Base-by-base conservation (phyloP, 2,888 invertebrate species). In the Sarcophaga rosellei region DNA sequence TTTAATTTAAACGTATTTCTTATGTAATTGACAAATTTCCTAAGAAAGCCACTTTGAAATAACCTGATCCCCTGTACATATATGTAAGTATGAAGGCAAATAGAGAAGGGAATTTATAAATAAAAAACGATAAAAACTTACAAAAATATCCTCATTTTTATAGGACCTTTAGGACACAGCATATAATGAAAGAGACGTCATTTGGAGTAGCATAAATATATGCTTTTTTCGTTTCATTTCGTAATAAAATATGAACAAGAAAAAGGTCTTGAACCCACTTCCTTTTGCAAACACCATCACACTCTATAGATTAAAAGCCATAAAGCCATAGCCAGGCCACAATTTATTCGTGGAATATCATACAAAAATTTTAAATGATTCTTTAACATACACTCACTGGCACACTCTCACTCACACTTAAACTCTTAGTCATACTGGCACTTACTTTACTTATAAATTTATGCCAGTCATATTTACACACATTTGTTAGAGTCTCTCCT, bases 281-380 rank as follows among this genome's bases (percentile, higher is more conserved):
- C 87, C 87, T 76, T 81, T 80, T 20, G 69, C 66, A 59, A 74
- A 79, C 53, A 35, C 35, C 35, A 35, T 35, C 35, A 79, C 6
- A 66, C 17, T 72, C 61, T 70, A 77, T 21, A 59, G 53, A 53
- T 53, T 53, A 53, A 35, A 53, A 53, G 53, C 53, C 17, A 53
- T 15, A 53, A 53, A 53, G 53, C 53, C 53, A 53, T 53, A 53
- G 12, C 4, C 12, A 17, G 53, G 53, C 17, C 12, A 53, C 53
- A 53, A 53, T 12, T 53, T 79, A 84, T 84, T 84, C 84, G 47
- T 65, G 75, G 70, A 84, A 84, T 72, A 90, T 90, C 91, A 89
- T 17, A 53, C 35, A 35, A 35, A 35, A 35, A 88, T 84, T 88
- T 88, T 91, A 91, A 84, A 84, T 76, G 79, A 90, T 91, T 91